These are phyloP conservation scores for Scylla paramamosain DNA, from an alignment of 1,140 invertebrate species.

Conservation along the genomic window DNA sequence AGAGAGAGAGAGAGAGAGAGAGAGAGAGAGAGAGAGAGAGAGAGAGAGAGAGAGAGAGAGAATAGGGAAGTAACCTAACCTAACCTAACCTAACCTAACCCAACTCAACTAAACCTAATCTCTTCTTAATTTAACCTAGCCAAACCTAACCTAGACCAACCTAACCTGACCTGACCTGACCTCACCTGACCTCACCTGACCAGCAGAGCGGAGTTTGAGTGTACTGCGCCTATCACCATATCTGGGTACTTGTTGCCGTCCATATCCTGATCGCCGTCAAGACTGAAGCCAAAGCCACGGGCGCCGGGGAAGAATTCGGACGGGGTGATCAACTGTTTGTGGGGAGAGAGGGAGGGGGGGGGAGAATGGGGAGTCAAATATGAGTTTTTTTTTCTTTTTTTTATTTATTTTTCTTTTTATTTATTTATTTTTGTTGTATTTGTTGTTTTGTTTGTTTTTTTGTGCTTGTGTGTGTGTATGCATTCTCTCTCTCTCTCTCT, in stretches of 20 bases:
- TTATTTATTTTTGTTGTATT: background rate
- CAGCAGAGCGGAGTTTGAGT: constrained; percentile 88
- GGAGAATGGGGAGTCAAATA: no score
- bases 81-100: background rate
- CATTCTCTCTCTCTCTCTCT: no score
- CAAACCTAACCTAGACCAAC: background rate
- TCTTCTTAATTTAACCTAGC: no score
- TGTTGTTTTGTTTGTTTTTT: background rate
- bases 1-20: background rate
- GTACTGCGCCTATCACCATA: constrained; percentile 92
- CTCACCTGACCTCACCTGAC: constrained; percentile 72
- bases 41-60: background rate
- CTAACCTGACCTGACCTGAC: background rate
- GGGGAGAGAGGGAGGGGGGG: background rate
- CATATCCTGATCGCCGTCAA: constrained; percentile 92
- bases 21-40: background rate
- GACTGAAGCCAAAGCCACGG: constrained; percentile 89
- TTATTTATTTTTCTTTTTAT: background rate
- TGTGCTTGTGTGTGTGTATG: no score
- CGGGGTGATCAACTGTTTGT: background rate
- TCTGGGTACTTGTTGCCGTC: constrained; percentile 95
- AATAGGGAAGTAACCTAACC: background rate
- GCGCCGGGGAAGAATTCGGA: background rate
- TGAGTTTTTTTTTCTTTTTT: background rate
- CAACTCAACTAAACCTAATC: background rate